Percentiles rank a stretch among this genome's conserved stretches.
These are phyloP conservation scores for Zaprionus tsacasi DNA, from an alignment of 1,140 invertebrate genomes.

Conservation along the genomic window DNA sequence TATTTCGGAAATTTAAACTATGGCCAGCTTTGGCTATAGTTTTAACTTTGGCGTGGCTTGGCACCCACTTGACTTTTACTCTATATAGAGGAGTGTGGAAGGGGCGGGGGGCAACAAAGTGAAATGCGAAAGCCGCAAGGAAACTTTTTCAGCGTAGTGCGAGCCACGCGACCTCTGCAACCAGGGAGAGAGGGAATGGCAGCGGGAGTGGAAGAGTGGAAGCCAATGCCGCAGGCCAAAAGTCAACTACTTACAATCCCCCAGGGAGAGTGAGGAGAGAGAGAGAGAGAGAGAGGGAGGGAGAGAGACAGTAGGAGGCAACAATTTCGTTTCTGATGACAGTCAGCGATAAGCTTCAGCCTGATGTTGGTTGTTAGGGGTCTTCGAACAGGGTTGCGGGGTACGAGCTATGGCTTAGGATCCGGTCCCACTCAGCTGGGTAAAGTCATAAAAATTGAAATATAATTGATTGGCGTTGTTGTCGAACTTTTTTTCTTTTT, in stretches of 20 bases:
- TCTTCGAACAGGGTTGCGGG: neutral
- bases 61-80: constrained; percentile 40
- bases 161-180: neutral
- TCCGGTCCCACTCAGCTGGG: constrained; percentile 19
- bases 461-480: constrained; percentile 75
- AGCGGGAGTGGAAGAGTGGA: constrained; percentile 12
- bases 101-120: neutral
- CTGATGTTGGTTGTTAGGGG: neutral
- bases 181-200: neutral
- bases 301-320: constrained; percentile 1
- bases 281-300: neutral
- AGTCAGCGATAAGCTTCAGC: constrained; percentile 56
- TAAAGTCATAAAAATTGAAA: constrained; percentile 76
- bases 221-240: constrained; percentile 14
- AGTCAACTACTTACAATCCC: constrained; percentile 22
- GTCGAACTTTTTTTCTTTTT: constrained; percentile 18
- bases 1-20: constrained; percentile 9
- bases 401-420: neutral
- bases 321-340: constrained; percentile 47
- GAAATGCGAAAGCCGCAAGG: constrained; percentile 6
- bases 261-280: neutral
- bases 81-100: neutral
- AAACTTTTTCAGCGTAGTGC: constrained; percentile 5
- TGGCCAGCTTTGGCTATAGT: neutral
- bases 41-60: constrained; percentile 15